Evolutionary conservation across 2,113 vertebrate genomes (phyloP).

Genomic region (Amblyornis subalaris): DNA sequence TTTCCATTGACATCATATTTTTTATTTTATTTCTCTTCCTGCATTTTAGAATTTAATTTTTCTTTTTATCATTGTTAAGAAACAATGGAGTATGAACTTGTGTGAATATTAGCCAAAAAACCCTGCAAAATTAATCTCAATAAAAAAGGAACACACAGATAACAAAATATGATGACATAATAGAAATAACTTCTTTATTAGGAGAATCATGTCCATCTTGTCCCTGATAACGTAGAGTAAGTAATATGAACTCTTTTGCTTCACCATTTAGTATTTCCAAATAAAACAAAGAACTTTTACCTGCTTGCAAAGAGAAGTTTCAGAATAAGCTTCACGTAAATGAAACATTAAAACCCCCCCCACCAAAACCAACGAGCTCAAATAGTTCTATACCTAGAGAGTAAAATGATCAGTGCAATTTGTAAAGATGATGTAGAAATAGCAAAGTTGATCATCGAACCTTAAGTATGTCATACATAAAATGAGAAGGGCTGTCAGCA

Average conservation of each 20-base stretch:
- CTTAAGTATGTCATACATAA: not conserved
- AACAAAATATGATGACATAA: not conserved
- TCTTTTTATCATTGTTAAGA: slow-evolving; percentile 64
- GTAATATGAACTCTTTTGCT: not conserved
- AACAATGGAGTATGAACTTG: slow-evolving; percentile 34
- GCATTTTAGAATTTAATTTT: slow-evolving; percentile 72
- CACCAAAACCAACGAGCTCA: not conserved
- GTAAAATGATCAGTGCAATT: not conserved
- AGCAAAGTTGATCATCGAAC: not conserved
- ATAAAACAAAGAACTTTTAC: not conserved
- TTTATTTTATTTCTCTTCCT: slow-evolving; percentile 74
- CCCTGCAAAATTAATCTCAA: not conserved
- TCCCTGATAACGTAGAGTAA: not conserved
- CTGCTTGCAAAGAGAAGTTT: not conserved
- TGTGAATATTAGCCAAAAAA: not conserved
- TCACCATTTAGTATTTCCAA: slow-evolving; percentile 19
- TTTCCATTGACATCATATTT: slow-evolving; percentile 72
- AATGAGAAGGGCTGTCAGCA: not conserved
- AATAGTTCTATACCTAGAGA: not conserved
- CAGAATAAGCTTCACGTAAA: not conserved
- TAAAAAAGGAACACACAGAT: not conserved
- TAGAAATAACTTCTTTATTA: not conserved
- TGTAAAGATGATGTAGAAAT: not conserved
- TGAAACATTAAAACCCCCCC: not conserved
- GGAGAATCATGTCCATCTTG: not conserved